Evolutionary conservation across 1,140 invertebrate genomes (phyloP).

Genomic region (Calosoma granatense): DNA sequence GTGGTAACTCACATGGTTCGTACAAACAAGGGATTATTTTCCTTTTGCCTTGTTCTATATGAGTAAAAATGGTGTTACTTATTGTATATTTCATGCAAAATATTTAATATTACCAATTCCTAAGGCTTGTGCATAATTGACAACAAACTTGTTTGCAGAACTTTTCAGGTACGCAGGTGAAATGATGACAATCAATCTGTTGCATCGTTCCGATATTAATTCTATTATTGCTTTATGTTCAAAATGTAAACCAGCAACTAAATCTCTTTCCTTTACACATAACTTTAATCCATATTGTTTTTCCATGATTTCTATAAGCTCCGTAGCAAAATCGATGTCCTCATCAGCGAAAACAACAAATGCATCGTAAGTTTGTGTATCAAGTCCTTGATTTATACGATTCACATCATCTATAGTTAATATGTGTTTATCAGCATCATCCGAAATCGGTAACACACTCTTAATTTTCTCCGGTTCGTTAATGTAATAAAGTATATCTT

Average conservation of each 20-base stretch:
- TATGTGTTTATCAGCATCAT: slow-evolving; percentile 21
- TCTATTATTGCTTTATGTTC: slow-evolving; percentile 59
- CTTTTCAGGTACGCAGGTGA: slow-evolving; percentile 60
- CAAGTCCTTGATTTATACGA: slow-evolving; percentile 37
- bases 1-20: slow-evolving; percentile 44
- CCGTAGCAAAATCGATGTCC: slow-evolving; percentile 49
- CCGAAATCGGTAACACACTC: slow-evolving; percentile 10
- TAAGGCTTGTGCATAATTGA: slow-evolving; percentile 61
- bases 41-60: slow-evolving; percentile 40
- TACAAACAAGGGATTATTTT: slow-evolving; percentile 60
- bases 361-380: slow-evolving; percentile 53
- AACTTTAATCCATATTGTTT: slow-evolving; percentile 48
- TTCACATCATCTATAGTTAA: slow-evolving; percentile 41
- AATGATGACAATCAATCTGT: slow-evolving; percentile 58
- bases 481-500: slow-evolving; percentile 21
- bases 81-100: background rate
- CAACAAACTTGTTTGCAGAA: slow-evolving; percentile 56
- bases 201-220: slow-evolving; percentile 62
- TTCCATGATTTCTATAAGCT: slow-evolving; percentile 52
- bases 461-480: slow-evolving; percentile 21
- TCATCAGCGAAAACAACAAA: slow-evolving; percentile 61
- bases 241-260: slow-evolving; percentile 49
- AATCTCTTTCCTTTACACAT: slow-evolving; percentile 55
- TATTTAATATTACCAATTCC: slow-evolving; percentile 46
- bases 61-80: too few relatives aligned